Evolutionary conservation across 2,797 vertebrate species (phyloP), one percentile per base, ranked within the genome.

Genomic region (Hypotaenidia philippensis): DNA sequence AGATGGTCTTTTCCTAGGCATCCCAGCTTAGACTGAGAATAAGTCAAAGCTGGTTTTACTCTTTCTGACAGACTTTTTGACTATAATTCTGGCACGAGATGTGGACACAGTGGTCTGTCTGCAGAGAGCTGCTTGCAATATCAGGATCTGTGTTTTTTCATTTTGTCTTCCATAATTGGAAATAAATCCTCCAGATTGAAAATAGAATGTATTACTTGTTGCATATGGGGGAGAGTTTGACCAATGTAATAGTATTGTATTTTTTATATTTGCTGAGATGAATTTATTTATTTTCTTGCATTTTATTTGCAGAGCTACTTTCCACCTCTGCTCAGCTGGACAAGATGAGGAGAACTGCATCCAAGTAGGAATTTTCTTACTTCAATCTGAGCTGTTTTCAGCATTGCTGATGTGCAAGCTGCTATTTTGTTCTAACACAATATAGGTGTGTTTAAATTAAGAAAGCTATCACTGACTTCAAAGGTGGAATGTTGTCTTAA

Each of bases 161-260:
- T 90, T 92, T 91, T 94, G 38, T 89, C 59, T 93, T 89, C 83
- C 50, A 40, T 96, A 93, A 95, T 96, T 85, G 57, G 69, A 96
- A 94, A 92, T 81, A 96, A 95, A 95, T 94, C 66, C 77, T 93
- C 36, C 70, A 91, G 80, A 63, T 3, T 72, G 90, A 79, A 95
- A 94, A 83, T 44, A 52, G 27, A 90, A 87, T 71, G 13, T 83
- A 74, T 85, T 74, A 41, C 71, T 94, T 80, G 45, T 86, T 95
- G 79, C 41, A 69, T 88, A 57, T 26, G 34, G 29, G 52, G 29
- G 55, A 27, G 79, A 91, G 57, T 32, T 69, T 91, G 86, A 55
- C 86, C 88, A 53, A 8, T 65, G 27, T 90, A 94, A 87, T 59
- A 50, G 41, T 38, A 45, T 21, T 93, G 71, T 85, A 41, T 92